A percentile compares a stretch with the other conserved stretches of the same genome.
These are phyloP conservation scores for Corticium candelabrum DNA, from an alignment of 37 sponge, comb jelly and placozoan genomes.

Conservation along the genomic window DNA sequence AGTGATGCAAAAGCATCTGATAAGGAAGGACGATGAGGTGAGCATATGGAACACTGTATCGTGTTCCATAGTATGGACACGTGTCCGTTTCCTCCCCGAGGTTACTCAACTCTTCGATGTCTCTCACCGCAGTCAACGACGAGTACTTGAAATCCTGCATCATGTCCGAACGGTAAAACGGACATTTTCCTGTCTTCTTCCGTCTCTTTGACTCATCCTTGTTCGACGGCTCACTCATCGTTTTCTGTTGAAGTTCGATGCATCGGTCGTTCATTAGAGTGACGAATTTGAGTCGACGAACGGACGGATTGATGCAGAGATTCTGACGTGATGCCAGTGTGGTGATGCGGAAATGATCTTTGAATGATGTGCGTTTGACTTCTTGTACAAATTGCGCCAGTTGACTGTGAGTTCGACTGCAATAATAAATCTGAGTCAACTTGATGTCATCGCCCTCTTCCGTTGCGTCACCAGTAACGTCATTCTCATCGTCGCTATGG, in stretches of 20 bases:
- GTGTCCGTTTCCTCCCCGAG: conserved; percentile 55
- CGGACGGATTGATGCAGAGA: conserved; percentile 82
- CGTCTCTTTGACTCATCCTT: conserved; percentile 9
- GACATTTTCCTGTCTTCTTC: conserved; percentile 21
- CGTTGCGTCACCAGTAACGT: conserved; percentile 23
- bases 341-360: conserved; percentile 34
- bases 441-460: conserved; percentile 44
- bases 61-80: conserved; percentile 91
- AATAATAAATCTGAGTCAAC: conserved; percentile 82
- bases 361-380: conserved; percentile 75
- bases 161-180: conserved; percentile 38
- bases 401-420: conserved; percentile 97
- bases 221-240: not conserved
- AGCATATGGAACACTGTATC: conserved; percentile 49
- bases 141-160: conserved; percentile 48
- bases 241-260: conserved; percentile 72
- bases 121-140: conserved; percentile 68
- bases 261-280: conserved; percentile 90
- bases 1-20: conserved; percentile 76
- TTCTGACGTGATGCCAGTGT: conserved; percentile 87
- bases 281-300: conserved; percentile 47
- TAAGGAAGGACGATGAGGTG: conserved; percentile 90
- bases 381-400: conserved; percentile 95
- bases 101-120: conserved; percentile 80
- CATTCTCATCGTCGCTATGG: conserved; percentile 53